Evolutionary conservation across 2,113 vertebrate genomes (phyloP).

Genomic region (Hemiprocne comata): DNA sequence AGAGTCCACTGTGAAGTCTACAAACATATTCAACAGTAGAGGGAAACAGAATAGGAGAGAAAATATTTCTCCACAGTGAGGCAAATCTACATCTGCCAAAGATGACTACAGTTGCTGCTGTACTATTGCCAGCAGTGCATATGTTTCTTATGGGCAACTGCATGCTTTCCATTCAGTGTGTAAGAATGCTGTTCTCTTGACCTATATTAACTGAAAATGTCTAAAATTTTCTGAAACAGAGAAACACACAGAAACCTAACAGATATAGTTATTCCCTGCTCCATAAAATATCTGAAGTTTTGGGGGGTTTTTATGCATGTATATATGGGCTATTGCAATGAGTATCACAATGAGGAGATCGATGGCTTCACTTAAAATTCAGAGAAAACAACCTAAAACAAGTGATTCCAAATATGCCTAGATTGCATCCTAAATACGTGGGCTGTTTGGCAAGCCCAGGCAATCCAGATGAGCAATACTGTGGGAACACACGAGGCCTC

Average conservation of each 20-base stretch:
- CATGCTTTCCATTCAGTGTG: constrained; percentile 46
- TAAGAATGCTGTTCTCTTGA: constrained; percentile 14
- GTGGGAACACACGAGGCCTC: neutral
- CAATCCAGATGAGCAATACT: neutral
- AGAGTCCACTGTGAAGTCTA: neutral
- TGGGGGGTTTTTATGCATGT: neutral
- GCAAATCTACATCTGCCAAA: constrained; percentile 25
- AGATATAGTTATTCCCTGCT: neutral
- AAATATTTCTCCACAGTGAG: constrained; percentile 42
- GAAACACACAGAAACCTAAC: neutral
- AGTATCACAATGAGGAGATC: neutral
- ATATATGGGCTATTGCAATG: neutral
- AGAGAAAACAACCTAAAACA: neutral
- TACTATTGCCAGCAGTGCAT: constrained; percentile 21
- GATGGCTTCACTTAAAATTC: neutral
- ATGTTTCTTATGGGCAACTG: constrained; percentile 35
- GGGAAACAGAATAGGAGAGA: constrained; percentile 17
- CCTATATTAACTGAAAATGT: constrained; percentile 35
- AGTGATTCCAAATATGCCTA: neutral
- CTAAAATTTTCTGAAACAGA: constrained; percentile 22
- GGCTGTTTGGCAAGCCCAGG: neutral
- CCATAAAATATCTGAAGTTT: neutral
- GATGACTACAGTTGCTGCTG: constrained; percentile 17
- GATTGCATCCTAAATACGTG: neutral
- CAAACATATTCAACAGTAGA: neutral